Conservation (phyloP, 2,797 vertebrate species). For the Gallirallus australis region DNA sequence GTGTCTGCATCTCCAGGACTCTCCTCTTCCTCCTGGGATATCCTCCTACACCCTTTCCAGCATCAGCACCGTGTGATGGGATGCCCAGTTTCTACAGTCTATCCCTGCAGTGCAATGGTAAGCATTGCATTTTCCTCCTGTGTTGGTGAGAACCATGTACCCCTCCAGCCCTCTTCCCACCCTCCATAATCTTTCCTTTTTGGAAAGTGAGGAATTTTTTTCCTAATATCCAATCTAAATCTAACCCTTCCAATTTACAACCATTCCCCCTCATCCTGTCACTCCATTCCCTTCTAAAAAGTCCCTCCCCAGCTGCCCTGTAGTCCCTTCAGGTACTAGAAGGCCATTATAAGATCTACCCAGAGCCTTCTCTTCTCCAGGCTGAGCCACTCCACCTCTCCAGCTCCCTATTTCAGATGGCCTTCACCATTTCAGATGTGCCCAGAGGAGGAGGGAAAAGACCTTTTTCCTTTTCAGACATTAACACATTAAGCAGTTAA, state of each 20-base stretch:
- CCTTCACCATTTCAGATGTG: neutral
- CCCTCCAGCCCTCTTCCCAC: neutral
- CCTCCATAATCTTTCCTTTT: neutral
- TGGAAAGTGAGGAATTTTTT: neutral
- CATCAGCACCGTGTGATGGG: accelerated
- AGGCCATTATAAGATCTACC: too few species aligned
- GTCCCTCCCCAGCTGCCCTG: too few species aligned
- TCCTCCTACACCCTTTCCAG: neutral
- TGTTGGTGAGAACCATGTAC: neutral
- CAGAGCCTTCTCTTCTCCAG: too few species aligned
- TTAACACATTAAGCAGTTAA: neutral
- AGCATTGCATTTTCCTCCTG: neutral
- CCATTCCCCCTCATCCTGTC: too few species aligned
- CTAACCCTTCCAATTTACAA: too few species aligned
- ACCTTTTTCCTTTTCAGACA: neutral
- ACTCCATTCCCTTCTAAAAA: too few species aligned
- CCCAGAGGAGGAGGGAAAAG: neutral
- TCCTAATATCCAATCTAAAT: too few species aligned
- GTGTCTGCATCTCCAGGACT: neutral
- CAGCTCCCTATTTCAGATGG: too few species aligned
- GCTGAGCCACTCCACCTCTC: too few species aligned
- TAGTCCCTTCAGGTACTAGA: too few species aligned
- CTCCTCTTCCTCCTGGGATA: neutral
- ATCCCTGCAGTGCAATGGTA: neutral
- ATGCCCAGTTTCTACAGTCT: neutral